phyloP scores from a whole-genome alignment of 2,888 invertebrate species.

The Callyntrura guangdongensis region DNA sequence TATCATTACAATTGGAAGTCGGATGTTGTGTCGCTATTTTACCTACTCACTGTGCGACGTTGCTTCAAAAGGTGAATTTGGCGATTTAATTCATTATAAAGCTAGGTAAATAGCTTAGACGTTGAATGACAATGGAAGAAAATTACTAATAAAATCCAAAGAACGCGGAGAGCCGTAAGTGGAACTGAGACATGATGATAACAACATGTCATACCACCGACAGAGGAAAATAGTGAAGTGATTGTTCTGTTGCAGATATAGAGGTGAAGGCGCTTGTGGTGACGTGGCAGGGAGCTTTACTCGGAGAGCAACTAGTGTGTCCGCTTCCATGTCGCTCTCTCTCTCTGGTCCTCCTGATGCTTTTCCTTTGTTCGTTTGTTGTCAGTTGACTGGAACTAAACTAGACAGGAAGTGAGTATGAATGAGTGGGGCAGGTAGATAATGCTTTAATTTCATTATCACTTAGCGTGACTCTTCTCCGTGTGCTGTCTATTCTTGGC shows the following conservation, averaged over 20 bases:
- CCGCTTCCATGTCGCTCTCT: background rate
- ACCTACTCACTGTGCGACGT: background rate
- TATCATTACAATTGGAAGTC: too few relatives aligned
- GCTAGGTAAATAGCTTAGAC: background rate
- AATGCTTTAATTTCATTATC: constrained; percentile 66
- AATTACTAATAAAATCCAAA: background rate
- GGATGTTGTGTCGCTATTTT: too few relatives aligned
- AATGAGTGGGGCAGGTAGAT: constrained; percentile 60
- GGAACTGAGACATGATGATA: background rate
- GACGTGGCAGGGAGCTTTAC: background rate
- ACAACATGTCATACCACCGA: constrained; percentile 1
- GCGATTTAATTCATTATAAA: background rate
- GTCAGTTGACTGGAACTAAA: constrained; percentile 21
- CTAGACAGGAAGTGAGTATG: constrained; percentile 36
- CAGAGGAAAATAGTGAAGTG: constrained; percentile 2
- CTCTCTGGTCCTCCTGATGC: background rate
- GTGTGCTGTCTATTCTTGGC: background rate
- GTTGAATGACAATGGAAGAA: background rate
- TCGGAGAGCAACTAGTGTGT: constrained; percentile 53
- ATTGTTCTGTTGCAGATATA: background rate
- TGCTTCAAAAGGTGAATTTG: background rate
- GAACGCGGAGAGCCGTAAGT: background rate
- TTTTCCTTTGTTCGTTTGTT: background rate
- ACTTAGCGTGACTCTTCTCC: constrained; percentile 8
- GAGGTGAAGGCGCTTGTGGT: too few relatives aligned